Base-by-base conservation (phyloP, 2,113 vertebrate species). In the Plectropomus leopardus region DNA sequence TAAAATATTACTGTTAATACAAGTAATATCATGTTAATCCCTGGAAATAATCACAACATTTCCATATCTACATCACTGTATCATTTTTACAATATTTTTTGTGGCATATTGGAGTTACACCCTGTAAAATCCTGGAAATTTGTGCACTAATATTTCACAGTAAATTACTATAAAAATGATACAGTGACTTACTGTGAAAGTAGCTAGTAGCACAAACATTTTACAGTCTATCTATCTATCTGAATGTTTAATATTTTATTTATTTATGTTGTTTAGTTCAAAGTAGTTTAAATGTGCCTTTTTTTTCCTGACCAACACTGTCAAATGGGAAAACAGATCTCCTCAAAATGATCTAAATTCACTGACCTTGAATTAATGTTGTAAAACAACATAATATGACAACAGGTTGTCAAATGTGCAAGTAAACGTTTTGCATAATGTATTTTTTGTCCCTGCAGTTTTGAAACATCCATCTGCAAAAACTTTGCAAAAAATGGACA, bases 161-260 rank as follows among this genome's bases (percentile, higher is more conserved):
- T n/a, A n/a, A n/a, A n/a, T n/a, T n/a, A n/a, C n/a, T n/a, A n/a
- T n/a, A n/a, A n/a, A n/a, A n/a, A n/a, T n/a, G n/a, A n/a, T n/a
- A n/a, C n/a, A n/a, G n/a, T n/a, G n/a, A n/a, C n/a, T n/a, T n/a
- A n/a, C n/a, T n/a, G n/a, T n/a, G n/a, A n/a, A n/a, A n/a, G n/a
- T n/a, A n/a, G n/a, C n/a, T n/a, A n/a, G n/a, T n/a, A n/a, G n/a
- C n/a, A n/a, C n/a, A n/a, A n/a, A n/a, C n/a, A n/a, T n/a, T n/a
- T n/a, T n/a, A n/a, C n/a, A n/a, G n/a, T 9, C 64, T 66, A 50
- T 66, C 47, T 36, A 44, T 58, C 53, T 53, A 40, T 47, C 71
- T 64, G 9, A 8, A 9, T 36, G 8, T 36, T 36, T 6, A 36
- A 45, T 45, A 54, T 45, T 26, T 54, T 15, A 23, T 26, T 54